Percentiles rank a stretch among this genome's conserved stretches.
Conservation (phyloP, 2,113 vertebrate genomes). For the Eidolon helvum region DNA sequence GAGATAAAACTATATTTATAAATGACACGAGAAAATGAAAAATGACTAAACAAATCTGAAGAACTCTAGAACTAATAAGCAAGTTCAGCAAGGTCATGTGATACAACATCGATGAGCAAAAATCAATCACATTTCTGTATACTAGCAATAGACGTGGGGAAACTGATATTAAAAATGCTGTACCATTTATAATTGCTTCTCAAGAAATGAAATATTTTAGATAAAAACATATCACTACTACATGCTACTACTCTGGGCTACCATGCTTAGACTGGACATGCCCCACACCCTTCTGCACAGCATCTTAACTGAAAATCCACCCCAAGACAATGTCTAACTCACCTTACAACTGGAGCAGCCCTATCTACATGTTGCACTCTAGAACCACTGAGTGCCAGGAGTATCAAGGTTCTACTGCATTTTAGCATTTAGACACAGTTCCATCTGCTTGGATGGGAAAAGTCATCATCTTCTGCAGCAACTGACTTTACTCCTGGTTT, state of each 20-base stretch:
- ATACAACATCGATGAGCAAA: neutral
- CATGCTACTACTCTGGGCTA: neutral
- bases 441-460: neutral
- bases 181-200: neutral
- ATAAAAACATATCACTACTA: neutral
- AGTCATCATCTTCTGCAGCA: neutral
- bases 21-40: neutral
- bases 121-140: neutral
- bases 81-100: neutral
- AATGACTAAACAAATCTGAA: neutral
- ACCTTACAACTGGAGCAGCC: neutral
- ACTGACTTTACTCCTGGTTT: neutral
- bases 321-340: neutral
- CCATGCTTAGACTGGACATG: neutral
- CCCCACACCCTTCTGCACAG: neutral
- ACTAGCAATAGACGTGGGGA: neutral
- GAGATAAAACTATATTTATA: neutral
- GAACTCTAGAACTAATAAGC: neutral
- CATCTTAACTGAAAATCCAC: neutral
- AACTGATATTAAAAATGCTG: neutral
- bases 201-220: neutral
- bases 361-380: neutral
- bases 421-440: neutral
- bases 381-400: neutral
- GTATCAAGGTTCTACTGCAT: neutral